A percentile compares a stretch with the other conserved stretches of the same genome.
These are phyloP conservation scores for Procavia capensis DNA, from an alignment of 2,113 vertebrate genomes.

Conservation along the genomic window DNA sequence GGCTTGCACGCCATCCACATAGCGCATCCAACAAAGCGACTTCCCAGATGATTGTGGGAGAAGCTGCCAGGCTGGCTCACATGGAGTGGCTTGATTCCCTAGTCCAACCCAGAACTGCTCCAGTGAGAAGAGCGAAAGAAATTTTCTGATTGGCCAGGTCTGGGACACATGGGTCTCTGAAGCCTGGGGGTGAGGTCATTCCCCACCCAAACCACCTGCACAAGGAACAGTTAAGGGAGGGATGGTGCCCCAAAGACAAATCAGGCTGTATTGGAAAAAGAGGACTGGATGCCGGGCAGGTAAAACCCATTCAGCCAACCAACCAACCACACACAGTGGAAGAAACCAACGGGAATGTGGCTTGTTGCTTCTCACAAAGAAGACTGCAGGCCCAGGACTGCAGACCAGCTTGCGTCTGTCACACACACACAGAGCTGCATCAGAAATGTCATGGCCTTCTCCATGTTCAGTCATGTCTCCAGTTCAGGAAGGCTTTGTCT, in stretches of 20 bases:
- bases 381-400: neutral
- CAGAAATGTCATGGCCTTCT: accelerated
- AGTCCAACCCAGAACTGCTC: neutral
- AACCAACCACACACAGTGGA: accelerated
- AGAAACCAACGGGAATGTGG: neutral
- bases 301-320: neutral
- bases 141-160: neutral
- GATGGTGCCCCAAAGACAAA: neutral
- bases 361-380: neutral
- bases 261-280: accelerated
- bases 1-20: neutral
- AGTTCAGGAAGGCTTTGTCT: accelerated
- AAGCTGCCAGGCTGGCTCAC: neutral
- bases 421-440: accelerated
- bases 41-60: neutral
- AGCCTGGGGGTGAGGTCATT: neutral
- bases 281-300: accelerated
- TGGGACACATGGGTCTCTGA: accelerated
- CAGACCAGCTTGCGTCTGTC: too few relatives aligned
- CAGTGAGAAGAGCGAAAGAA: neutral
- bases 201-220: neutral
- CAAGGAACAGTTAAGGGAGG: neutral
- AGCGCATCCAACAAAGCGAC: neutral
- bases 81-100: accelerated
- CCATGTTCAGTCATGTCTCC: accelerated